Conservation (phyloP, 2,113 vertebrate genomes). For the Sceloporus undulatus region DNA sequence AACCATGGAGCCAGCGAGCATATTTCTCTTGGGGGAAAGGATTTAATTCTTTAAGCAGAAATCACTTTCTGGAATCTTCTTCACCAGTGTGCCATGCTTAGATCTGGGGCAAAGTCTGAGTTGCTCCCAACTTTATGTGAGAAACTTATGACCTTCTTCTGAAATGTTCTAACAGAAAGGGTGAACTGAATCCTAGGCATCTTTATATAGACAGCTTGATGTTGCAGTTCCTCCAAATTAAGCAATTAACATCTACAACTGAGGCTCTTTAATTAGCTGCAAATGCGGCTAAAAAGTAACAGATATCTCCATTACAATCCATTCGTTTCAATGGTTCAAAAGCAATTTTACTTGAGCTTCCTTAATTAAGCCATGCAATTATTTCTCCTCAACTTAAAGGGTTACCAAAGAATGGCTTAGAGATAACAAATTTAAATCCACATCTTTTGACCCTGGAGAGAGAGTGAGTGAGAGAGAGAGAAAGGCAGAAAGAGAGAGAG, state of each 20-base stretch:
- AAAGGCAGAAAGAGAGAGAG: neutral
- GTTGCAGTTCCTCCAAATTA: slow-evolving; percentile 8
- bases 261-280: slow-evolving; percentile 17
- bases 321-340: slow-evolving; percentile 4
- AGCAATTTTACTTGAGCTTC: slow-evolving; percentile 22
- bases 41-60: neutral
- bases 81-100: neutral
- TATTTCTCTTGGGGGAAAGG: neutral
- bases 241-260: slow-evolving; percentile 12
- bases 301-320: slow-evolving; percentile 7
- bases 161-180: neutral
- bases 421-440: slow-evolving; percentile 40
- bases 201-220: neutral
- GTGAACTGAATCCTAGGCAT: neutral
- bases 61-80: neutral
- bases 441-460: neutral
- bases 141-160: slow-evolving; percentile 24
- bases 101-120: neutral
- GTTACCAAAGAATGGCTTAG: neutral
- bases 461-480: neutral
- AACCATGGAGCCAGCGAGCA: neutral
- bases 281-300: neutral
- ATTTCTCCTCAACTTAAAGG: slow-evolving; percentile 28
- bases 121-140: slow-evolving; percentile 14
- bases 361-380: slow-evolving; percentile 29